A percentile compares a stretch with the other conserved stretches of the same genome.
These are phyloP conservation scores for Drosophila koepferae DNA, from an alignment of 2,888 invertebrate genomes.

Conservation along the genomic window DNA sequence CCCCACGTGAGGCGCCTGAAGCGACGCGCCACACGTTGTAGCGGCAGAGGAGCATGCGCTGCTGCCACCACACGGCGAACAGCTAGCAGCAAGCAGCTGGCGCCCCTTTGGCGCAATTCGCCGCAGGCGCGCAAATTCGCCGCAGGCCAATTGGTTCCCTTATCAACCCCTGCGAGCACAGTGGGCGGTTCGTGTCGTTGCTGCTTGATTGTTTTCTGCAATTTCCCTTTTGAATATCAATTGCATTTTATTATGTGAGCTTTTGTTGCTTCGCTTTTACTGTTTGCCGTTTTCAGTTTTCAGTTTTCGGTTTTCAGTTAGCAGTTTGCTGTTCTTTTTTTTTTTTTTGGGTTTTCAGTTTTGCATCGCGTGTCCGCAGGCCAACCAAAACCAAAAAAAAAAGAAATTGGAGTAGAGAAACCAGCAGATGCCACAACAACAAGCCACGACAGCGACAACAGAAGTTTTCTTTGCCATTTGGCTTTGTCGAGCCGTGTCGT, in stretches of 20 bases:
- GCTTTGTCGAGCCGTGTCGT: conserved; percentile 62
- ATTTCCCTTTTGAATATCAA: conserved; percentile 81
- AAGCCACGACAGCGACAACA: conserved; percentile 22
- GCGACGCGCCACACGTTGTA: background rate
- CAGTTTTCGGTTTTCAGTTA: background rate
- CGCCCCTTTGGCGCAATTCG: conserved; percentile 51
- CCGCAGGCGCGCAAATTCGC: conserved; percentile 52
- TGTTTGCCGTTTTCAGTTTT: background rate
- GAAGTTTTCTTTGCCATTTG: conserved; percentile 60
- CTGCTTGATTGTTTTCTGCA: conserved; percentile 57
- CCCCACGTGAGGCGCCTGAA: conserved; percentile 7
- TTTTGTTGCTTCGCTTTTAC: conserved; percentile 46
- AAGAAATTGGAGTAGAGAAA: background rate
- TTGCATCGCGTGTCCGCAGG: conserved; percentile 62
- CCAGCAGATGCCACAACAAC: conserved; percentile 52
- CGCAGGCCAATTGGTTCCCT: conserved; percentile 36
- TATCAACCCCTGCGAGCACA: conserved; percentile 23
- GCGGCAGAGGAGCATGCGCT: conserved; percentile 70
- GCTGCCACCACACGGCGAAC: background rate
- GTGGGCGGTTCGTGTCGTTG: conserved; percentile 1
- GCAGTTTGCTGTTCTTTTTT: background rate
- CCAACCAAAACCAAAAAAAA: background rate
- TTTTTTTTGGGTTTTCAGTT: conserved; percentile 2
- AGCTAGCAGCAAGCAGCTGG: conserved; percentile 1
- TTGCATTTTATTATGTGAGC: conserved; percentile 69